phyloP scores from a whole-genome alignment of 2,888 invertebrate species.

The Ectobius pallidus region DNA sequence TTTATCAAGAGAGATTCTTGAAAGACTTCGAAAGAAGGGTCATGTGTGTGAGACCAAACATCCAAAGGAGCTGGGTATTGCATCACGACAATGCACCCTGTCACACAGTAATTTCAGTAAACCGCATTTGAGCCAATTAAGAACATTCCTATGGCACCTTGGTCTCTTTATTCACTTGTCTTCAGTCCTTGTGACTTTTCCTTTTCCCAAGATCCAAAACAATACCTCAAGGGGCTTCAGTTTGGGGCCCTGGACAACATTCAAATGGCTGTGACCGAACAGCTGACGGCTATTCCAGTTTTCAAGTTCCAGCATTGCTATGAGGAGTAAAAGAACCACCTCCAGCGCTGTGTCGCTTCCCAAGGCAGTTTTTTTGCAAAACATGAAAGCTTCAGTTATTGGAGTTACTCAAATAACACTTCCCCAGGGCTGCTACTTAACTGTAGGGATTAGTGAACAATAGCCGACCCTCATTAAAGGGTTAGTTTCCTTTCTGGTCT shows the following conservation, averaged over 20 bases:
- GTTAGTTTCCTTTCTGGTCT: too few relatives aligned
- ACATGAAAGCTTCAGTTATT: too few relatives aligned
- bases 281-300: too few relatives aligned
- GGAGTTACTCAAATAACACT: too few relatives aligned
- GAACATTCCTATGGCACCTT: not conserved
- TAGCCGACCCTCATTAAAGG: too few relatives aligned
- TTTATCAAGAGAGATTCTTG: not conserved
- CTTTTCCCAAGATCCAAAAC: too few relatives aligned
- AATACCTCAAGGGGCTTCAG: not conserved
- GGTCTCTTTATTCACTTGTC: not conserved
- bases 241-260: not conserved
- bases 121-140: too few relatives aligned
- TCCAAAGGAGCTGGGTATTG: not conserved
- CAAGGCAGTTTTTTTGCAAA: not conserved
- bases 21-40: constrained; percentile 17
- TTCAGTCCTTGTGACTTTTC: not conserved
- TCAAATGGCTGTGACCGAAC: not conserved
- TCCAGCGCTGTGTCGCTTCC: not conserved
- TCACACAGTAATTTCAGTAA: not conserved
- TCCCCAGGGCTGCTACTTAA: too few relatives aligned
- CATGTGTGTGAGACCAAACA: not conserved
- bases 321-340: not conserved
- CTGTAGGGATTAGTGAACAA: too few relatives aligned
- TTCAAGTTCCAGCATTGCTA: not conserved
- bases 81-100: not conserved